Conservation (phyloP, 2,113 vertebrate species). For the Dunckerocampus dactyliophorus region DNA sequence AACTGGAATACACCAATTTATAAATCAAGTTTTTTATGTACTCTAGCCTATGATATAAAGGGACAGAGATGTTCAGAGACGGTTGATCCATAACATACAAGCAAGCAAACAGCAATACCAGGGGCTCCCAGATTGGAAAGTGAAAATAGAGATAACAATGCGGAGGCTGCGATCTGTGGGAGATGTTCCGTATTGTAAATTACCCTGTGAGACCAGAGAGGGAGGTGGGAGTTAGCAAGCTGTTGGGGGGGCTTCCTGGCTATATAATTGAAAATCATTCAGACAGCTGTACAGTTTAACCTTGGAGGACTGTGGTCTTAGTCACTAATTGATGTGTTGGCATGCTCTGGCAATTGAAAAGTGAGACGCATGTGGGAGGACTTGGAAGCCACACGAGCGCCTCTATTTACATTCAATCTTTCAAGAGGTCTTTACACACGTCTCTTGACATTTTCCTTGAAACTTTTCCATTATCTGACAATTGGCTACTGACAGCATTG, state of each 20-base stretch:
- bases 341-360: constrained; percentile 50
- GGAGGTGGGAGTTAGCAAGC: constrained; percentile 34
- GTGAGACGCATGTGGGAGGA: constrained; percentile 22
- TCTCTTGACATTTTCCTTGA: constrained; percentile 17
- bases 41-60: not conserved
- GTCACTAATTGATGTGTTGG: constrained; percentile 67
- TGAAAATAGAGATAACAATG: constrained; percentile 45
- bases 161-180: constrained; percentile 32
- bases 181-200: constrained; percentile 54
- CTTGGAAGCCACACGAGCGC: constrained; percentile 7
- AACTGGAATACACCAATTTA: constrained; percentile 3
- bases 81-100: constrained; percentile 18
- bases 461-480: constrained; percentile 7
- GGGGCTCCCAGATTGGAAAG: constrained; percentile 45
- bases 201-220: constrained; percentile 46
- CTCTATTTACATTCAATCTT: constrained; percentile 14
- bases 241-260: constrained; percentile 47
- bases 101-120: constrained; percentile 16
- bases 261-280: constrained; percentile 74
- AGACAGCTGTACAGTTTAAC: constrained; percentile 74
- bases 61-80: constrained; percentile 7
- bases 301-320: constrained; percentile 61
- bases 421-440: not conserved
- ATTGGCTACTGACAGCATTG: not conserved
- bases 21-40: constrained; percentile 6